Evolutionary conservation across 2,797 vertebrate species (phyloP), one percentile per base, ranked within the genome.

Genomic region (Gallinago nigripennis): DNA sequence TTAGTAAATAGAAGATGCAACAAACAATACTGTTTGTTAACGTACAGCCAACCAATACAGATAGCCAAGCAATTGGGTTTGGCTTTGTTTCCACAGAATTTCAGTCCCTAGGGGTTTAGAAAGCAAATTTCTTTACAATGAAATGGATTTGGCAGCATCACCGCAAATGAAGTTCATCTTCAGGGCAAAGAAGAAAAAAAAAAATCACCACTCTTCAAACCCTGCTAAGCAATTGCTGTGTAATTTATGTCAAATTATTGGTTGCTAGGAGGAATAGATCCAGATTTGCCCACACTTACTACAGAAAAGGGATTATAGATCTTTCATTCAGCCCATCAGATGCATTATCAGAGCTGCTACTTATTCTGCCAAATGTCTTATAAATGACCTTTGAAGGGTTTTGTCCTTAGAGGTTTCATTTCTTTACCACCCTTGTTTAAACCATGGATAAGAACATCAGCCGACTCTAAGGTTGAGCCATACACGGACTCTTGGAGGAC

Each of bases 41-140:
- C 2, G 5, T n/a, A 72, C 54, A 61, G 31, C 78, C 77, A 90
- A 35, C 64, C 20, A 13, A 28, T 30, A 24, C 12, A 91, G 87
- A 94, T 90, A 96, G 94, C 93, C 27, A 90, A 84, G 87, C 94
- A 92, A 96, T 94, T 75, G 88, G 87, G 84, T 90, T 97, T 96
- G 96, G 88, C 96, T 94, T 60, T 2, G 9, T 95, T 97, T 96
- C 85, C 91, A 92, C 80, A 90, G 87, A 94, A 91, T 94, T 95
- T 86, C 85, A 93, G 13, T 85, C 95, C 95, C 96, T 61, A 53
- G 65, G 91, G 96, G 72, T 79, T 95, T 81, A 94, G 95, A 97
- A 97, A 97, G 86, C 95, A 92, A 94, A 96, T 97, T 97, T 97
- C 96, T 97, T 97, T 97, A 96, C 88, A 90, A 90, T 97, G 95